phyloP scores from a whole-genome alignment of 2,888 invertebrate species.

The Exocentrus adspersus region DNA sequence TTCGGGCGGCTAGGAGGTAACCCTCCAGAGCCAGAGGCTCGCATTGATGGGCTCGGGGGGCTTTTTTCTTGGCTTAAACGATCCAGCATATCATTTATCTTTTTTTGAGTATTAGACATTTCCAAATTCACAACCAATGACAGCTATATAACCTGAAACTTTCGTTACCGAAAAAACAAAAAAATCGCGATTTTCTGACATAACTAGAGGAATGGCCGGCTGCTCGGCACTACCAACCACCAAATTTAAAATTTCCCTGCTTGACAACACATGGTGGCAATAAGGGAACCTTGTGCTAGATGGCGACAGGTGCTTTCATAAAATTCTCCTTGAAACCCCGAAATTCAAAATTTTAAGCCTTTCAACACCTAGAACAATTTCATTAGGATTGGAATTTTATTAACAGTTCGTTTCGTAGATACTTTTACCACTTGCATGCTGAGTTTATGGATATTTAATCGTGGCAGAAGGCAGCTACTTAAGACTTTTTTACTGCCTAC shows the following conservation, averaged over 20 bases:
- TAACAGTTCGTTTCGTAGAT: no score
- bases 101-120: slow-evolving; percentile 78
- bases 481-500: no score
- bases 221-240: slow-evolving; percentile 15
- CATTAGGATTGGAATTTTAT: no score
- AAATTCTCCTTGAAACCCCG: no score
- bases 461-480: no score
- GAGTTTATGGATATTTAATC: no score
- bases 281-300: no score
- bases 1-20: slow-evolving; percentile 45
- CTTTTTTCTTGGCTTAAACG: slow-evolving; percentile 73
- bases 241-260: not conserved
- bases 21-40: slow-evolving; percentile 37
- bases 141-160: slow-evolving; percentile 41
- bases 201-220: slow-evolving; percentile 45
- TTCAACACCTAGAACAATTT: no score
- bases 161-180: slow-evolving; percentile 45
- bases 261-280: no score
- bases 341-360: no score
- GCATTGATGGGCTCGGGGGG: slow-evolving; percentile 42
- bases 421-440: no score
- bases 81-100: slow-evolving; percentile 84
- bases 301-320: no score
- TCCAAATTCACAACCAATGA: slow-evolving; percentile 45
- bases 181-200: slow-evolving; percentile 42